A percentile compares a stretch with the other conserved stretches of the same genome.
phyloP scores from a whole-genome alignment of 2,113 vertebrate genomes.

The Labrus mixtus region DNA sequence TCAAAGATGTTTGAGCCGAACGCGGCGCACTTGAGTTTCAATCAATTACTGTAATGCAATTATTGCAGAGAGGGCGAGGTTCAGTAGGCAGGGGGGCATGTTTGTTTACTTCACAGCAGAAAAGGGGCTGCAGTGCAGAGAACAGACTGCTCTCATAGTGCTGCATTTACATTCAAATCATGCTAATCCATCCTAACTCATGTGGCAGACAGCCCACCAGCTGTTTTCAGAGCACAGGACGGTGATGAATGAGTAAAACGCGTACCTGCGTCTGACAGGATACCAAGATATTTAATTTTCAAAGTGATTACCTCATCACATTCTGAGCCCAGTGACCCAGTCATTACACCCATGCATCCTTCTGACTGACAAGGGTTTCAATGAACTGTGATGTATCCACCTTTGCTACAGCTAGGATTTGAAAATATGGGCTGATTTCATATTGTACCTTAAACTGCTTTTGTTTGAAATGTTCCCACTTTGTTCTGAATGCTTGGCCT shows the following conservation, averaged over 20 bases:
- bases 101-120: slow-evolving; percentile 41
- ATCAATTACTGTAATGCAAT: slow-evolving; percentile 44
- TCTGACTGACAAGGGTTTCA: background rate
- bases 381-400: background rate
- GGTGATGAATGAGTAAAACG: background rate
- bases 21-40: slow-evolving; percentile 13
- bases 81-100: slow-evolving; percentile 21
- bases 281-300: slow-evolving; percentile 4
- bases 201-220: background rate
- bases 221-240: background rate
- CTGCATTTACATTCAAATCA: slow-evolving; percentile 22
- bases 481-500: too few relatives aligned
- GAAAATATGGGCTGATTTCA: too few relatives aligned
- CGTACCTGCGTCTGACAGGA: background rate
- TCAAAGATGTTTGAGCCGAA: slow-evolving; percentile 30
- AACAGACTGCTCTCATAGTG: background rate
- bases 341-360: background rate
- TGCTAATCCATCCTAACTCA: background rate
- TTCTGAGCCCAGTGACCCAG: background rate
- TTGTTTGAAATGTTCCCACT: background rate
- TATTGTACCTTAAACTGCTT: background rate
- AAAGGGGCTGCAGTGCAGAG: slow-evolving; percentile 8
- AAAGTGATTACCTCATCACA: background rate
- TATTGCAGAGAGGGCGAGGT: slow-evolving; percentile 32
- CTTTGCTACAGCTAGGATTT: background rate